phyloP scores from a whole-genome alignment of 2,888 invertebrate genomes.

The Apocheima hispidaria region DNA sequence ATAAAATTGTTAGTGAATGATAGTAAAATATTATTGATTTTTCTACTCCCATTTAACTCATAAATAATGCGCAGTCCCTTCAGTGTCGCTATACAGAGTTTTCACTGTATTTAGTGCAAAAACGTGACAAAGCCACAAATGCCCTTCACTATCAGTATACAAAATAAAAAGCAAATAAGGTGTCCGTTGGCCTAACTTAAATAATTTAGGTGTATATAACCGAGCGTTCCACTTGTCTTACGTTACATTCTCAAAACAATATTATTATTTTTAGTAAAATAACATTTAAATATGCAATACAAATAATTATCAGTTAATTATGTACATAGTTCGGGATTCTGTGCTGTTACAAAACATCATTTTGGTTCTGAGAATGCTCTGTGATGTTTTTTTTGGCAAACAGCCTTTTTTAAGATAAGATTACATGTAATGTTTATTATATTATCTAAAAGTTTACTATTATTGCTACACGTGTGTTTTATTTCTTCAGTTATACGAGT shows the following conservation, averaged over 20 bases:
- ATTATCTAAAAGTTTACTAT: conserved; percentile 44
- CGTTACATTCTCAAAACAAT: conserved; percentile 23
- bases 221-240: conserved; percentile 20
- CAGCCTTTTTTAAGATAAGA: conserved; percentile 37
- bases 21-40: too few species aligned
- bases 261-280: conserved; percentile 12
- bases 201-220: conserved; percentile 4
- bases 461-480: conserved; percentile 33
- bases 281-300: not conserved
- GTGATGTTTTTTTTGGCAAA: conserved; percentile 38
- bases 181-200: conserved; percentile 11
- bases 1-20: too few species aligned
- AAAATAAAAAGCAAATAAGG: not conserved
- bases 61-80: too few species aligned
- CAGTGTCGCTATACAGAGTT: too few species aligned
- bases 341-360: conserved; percentile 2
- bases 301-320: not conserved
- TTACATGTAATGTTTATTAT: conserved; percentile 44
- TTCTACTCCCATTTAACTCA: too few species aligned
- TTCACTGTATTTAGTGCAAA: too few species aligned
- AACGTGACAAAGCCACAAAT: too few species aligned
- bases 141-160: too few species aligned
- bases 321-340: not conserved
- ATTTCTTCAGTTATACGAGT: not conserved
- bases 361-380: conserved; percentile 28